Evolutionary conservation across 2,113 vertebrate genomes (phyloP).

Genomic region (Zosterops hypoxanthus): DNA sequence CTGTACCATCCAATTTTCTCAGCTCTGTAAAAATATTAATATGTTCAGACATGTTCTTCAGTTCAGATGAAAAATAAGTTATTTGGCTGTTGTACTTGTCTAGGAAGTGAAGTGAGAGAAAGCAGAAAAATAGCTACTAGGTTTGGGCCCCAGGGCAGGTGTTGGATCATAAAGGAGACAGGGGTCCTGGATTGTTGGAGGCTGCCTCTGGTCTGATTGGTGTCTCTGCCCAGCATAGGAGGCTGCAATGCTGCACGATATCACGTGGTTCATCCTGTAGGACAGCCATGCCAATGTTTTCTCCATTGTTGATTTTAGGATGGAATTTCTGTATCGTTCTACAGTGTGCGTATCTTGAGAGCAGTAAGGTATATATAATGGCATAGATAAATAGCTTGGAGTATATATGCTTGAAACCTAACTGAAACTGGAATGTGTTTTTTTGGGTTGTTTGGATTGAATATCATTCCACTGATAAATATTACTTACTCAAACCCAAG

Average conservation of each 20-base stretch:
- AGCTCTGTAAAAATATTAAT: background rate
- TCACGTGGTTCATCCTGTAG: rapidly evolving
- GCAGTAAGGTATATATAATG: background rate
- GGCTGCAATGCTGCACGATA: background rate
- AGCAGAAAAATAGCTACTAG: background rate
- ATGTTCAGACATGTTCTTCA: background rate
- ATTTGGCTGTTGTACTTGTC: background rate
- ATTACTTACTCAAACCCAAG: background rate
- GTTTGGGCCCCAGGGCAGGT: background rate
- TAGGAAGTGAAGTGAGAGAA: background rate
- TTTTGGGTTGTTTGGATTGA: background rate
- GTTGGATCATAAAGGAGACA: background rate
- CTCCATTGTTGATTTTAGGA: background rate
- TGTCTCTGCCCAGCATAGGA: background rate
- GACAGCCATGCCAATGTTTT: background rate
- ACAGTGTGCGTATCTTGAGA: background rate
- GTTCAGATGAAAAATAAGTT: background rate
- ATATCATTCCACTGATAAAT: background rate
- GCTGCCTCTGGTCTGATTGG: background rate
- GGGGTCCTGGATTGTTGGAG: background rate
- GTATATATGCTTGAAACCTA: background rate
- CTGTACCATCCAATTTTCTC: background rate
- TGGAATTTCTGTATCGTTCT: background rate
- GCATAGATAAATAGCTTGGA: background rate
- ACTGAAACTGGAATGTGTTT: background rate